Conservation (phyloP, 1,140 invertebrate species). For the Dolichoris vasculosae region DNA sequence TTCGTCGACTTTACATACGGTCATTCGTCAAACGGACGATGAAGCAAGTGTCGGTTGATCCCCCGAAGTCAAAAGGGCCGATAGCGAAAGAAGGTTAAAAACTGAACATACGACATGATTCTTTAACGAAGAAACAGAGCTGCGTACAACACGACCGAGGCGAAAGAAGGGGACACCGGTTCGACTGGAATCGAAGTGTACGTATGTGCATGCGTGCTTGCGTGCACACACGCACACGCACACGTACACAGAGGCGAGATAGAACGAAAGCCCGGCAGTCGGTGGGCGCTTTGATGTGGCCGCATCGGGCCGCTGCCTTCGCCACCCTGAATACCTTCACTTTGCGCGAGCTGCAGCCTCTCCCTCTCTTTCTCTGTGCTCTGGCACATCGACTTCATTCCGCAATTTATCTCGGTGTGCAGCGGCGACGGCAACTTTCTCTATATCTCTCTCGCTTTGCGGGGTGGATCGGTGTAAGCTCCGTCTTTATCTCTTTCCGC, state of each 20-base stretch:
- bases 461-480: conserved; percentile 37
- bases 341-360: conserved; percentile 15
- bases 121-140: conserved; percentile 49
- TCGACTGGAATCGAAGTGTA: conserved; percentile 65
- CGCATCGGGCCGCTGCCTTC: conserved; percentile 61
- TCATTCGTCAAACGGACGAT: background rate
- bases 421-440: conserved; percentile 39
- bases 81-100: background rate
- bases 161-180: conserved; percentile 57
- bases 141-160: background rate
- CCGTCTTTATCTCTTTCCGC: conserved; percentile 19
- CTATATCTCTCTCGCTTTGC: conserved; percentile 30
- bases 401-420: conserved; percentile 56
- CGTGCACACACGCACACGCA: conserved; percentile 23
- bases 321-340: conserved; percentile 65
- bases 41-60: conserved; percentile 1
- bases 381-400: conserved; percentile 52
- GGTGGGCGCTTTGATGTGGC: conserved; percentile 68
- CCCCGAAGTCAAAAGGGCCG: conserved; percentile 15
- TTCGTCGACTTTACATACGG: background rate
- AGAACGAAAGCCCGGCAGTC: conserved; percentile 62
- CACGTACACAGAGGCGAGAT: conserved; percentile 51
- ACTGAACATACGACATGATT: conserved; percentile 38
- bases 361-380: background rate
- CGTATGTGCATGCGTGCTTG: conserved; percentile 29